phyloP scores from a whole-genome alignment of 2,797 vertebrate genomes.

The Myotis daubentonii region DNA sequence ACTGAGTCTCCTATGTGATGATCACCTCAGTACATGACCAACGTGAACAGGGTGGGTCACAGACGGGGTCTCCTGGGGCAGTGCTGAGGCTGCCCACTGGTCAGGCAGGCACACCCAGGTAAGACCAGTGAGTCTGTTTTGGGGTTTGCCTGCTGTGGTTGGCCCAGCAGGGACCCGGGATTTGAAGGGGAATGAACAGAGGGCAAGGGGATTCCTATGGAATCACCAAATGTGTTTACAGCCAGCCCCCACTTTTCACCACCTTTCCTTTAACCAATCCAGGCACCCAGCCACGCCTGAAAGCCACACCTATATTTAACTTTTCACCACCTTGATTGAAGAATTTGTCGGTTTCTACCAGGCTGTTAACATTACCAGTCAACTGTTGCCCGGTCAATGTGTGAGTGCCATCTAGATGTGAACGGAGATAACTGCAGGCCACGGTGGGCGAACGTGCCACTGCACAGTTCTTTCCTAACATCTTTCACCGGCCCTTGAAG shows the following conservation, averaged over 20 bases:
- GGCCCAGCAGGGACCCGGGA: not conserved
- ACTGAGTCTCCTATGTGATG: not conserved
- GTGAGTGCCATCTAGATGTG: conserved; percentile 59
- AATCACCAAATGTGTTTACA: conserved; percentile 57
- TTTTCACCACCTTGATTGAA: conserved; percentile 72
- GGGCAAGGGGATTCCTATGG: not conserved
- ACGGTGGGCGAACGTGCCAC: fast-evolving
- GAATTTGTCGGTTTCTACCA: conserved; percentile 59
- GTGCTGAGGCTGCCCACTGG: not conserved
- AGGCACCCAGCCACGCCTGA: not conserved
- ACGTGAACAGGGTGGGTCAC: fast-evolving
- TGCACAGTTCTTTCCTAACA: not conserved
- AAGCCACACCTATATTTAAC: conserved; percentile 53
- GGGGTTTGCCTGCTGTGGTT: not conserved
- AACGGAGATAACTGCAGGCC: not conserved
- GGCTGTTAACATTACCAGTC: not conserved
- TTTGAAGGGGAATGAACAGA: conserved; percentile 18
- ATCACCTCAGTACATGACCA: not conserved
- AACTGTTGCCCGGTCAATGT: not conserved
- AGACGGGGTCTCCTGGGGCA: not conserved
- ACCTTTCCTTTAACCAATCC: conserved; percentile 51
- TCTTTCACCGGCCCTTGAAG: not conserved
- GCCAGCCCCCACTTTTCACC: conserved; percentile 57
- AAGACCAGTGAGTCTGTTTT: not conserved
- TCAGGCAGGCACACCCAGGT: not conserved